Conservation (phyloP, 1,140 invertebrate genomes). For the Varroa destructor region DNA sequence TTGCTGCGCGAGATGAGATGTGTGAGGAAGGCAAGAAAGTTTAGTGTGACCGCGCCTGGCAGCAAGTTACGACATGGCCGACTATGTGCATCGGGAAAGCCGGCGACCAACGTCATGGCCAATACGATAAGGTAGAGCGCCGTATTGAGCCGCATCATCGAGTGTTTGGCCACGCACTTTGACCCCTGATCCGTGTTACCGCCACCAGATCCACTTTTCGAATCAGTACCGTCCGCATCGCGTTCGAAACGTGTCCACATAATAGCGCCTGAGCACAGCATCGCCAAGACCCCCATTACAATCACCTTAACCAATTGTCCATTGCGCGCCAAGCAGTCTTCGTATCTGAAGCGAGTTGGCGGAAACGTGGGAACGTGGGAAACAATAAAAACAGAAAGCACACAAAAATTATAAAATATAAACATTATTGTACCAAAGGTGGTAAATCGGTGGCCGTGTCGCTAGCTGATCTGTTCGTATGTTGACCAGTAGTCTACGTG, state of each 20-base stretch:
- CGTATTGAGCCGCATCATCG: slow-evolving; percentile 21
- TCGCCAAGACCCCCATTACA: slow-evolving; percentile 5
- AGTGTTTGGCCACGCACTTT: slow-evolving; percentile 14
- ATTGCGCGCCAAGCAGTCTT: slow-evolving; percentile 25
- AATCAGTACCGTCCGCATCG: background rate
- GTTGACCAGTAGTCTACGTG: too few relatives aligned
- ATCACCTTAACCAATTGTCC: slow-evolving; percentile 13
- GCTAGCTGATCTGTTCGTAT: too few relatives aligned
- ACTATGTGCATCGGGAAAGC: slow-evolving; percentile 22
- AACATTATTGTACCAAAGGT: too few relatives aligned
- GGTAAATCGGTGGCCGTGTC: too few relatives aligned
- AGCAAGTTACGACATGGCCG: slow-evolving; percentile 23
- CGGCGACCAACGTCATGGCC: slow-evolving; percentile 15
- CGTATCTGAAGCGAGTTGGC: background rate
- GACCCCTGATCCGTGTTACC: background rate
- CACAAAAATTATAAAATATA: too few relatives aligned
- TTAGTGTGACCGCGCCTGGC: slow-evolving; percentile 22
- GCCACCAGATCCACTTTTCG: background rate
- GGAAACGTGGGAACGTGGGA: background rate
- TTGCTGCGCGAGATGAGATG: slow-evolving; percentile 25
- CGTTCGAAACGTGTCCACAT: slow-evolving; percentile 22
- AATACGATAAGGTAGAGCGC: slow-evolving; percentile 25
- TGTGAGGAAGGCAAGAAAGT: slow-evolving; percentile 25
- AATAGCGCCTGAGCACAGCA: slow-evolving; percentile 18
- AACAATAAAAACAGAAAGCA: too few relatives aligned